Evolutionary conservation across 2,797 vertebrate species (phyloP).

Genomic region (Amphiprion clarkii): DNA sequence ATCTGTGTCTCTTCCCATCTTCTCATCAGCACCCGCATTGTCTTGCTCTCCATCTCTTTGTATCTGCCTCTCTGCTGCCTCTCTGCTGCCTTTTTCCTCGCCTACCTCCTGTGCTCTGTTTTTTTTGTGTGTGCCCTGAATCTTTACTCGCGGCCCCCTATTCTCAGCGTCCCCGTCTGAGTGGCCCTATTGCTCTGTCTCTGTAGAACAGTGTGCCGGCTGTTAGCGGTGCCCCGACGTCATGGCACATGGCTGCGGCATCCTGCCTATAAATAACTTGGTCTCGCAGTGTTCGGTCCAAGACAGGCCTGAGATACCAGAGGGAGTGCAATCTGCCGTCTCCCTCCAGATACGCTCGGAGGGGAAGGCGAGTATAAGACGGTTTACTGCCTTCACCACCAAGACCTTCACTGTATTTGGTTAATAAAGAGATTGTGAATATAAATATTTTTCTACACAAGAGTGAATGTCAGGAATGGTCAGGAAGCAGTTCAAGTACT

Average conservation of each 20-base stretch:
- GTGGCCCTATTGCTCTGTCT: conserved; percentile 65
- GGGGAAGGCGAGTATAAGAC: conserved; percentile 63
- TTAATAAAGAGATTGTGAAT: conserved; percentile 51
- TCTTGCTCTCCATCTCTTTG: conserved; percentile 44
- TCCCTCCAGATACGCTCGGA: conserved; percentile 73
- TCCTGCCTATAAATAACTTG: conserved; percentile 78
- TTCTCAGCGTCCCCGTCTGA: conserved; percentile 40
- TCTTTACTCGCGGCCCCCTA: conserved; percentile 17
- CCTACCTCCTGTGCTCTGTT: conserved; percentile 36
- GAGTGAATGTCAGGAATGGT: conserved; percentile 21
- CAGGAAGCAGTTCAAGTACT: conserved; percentile 7
- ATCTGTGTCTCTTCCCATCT: conserved; percentile 58
- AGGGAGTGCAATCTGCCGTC: conserved; percentile 81
- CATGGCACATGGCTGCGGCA: conserved; percentile 75
- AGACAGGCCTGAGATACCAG: conserved; percentile 70
- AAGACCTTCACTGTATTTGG: conserved; percentile 43
- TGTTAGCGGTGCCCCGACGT: conserved; percentile 68
- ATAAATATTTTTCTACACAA: conserved; percentile 37
- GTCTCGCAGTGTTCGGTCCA: conserved; percentile 71
- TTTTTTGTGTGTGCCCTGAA: conserved; percentile 16
- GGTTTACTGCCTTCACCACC: conserved; percentile 47
- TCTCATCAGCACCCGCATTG: conserved; percentile 45
- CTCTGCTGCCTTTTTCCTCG: conserved; percentile 2
- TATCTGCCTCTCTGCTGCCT: conserved; percentile 47
- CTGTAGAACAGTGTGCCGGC: conserved; percentile 62